Evolutionary conservation across 2,113 vertebrate genomes (phyloP).

Genomic region (Pitta sordida): DNA sequence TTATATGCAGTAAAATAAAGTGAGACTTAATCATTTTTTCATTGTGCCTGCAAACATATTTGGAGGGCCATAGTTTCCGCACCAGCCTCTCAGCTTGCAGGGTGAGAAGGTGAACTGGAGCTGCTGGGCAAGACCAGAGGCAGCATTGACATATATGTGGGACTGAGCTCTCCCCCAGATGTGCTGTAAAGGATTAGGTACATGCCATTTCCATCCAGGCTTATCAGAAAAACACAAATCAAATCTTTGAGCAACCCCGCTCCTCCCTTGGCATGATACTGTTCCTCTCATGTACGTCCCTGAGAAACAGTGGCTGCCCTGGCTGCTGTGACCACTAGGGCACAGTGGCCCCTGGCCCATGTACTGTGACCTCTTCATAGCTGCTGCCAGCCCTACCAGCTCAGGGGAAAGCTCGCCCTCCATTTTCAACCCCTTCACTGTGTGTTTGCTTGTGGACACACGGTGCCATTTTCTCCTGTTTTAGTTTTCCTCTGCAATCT

Average conservation of each 20-base stretch:
- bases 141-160: accelerated
- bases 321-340: not conserved
- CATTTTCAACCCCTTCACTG: not conserved
- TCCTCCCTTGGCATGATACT: not conserved
- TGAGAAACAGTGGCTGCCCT: not conserved
- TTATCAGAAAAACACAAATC: not conserved
- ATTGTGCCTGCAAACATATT: not conserved
- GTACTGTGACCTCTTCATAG: not conserved
- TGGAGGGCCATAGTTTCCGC: not conserved
- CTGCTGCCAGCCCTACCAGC: not conserved
- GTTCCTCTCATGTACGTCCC: accelerated
- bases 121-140: not conserved
- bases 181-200: not conserved
- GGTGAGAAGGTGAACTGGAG: not conserved
- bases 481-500: not conserved
- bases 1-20: not conserved
- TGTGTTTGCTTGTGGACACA: not conserved
- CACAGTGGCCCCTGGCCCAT: not conserved
- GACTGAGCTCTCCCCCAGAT: accelerated
- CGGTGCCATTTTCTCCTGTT: not conserved
- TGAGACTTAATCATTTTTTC: not conserved
- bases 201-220: not conserved
- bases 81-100: not conserved
- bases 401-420: not conserved
- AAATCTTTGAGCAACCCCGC: not conserved